Base-by-base conservation (phyloP, 2,797 vertebrate genomes). In the Hoplostethus atlanticus region DNA sequence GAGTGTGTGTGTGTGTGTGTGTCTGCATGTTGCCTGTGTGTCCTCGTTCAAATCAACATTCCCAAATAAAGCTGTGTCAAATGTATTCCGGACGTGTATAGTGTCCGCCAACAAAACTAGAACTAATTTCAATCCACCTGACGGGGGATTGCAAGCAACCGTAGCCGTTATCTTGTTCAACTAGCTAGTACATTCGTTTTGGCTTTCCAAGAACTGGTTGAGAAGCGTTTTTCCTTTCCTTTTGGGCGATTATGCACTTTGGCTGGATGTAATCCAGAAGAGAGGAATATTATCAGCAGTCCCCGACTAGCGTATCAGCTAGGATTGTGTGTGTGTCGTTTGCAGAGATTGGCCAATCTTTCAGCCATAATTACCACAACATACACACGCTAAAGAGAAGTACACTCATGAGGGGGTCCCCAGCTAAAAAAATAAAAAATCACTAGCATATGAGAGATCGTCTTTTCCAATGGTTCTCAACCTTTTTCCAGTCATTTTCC, bases 231-330 rank as follows among this genome's bases (percentile, higher is more conserved):
- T 64, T 61, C 34, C 71, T 82, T 59, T 71, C 48, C 21, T 44
- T 73, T 66, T 46, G 73, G 81, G 79, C 81, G 88, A 74, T 90
- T 79, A 84, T 66, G 73, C 77, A 84, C 76, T 76, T 76, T 75
- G 73, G 80, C 73, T 83, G 80, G 60, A 78, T 79, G 66, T 73
- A 65, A 59, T 79, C 72, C 77, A 84, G 34, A 44, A 73, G 48
- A 74, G 52, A 83, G 69, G 67, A 71, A 79, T 84, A 87, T 84
- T 79, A 90, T 89, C 85, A 87, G 79, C 75, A 53, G 69, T 40
- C 30, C 74, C 66, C 21, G 64, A 68, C 66, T 6, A 5, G 57
- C 56, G 84, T 63, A 56, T 73, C 55, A 48, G 79, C 21, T 21
- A 21, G 21, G 21, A 21, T 21, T 75, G 64, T 58, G 58, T 58